Evolutionary conservation across 2,888 invertebrate genomes (phyloP).

Genomic region (Eupithecia dodoneata): DNA sequence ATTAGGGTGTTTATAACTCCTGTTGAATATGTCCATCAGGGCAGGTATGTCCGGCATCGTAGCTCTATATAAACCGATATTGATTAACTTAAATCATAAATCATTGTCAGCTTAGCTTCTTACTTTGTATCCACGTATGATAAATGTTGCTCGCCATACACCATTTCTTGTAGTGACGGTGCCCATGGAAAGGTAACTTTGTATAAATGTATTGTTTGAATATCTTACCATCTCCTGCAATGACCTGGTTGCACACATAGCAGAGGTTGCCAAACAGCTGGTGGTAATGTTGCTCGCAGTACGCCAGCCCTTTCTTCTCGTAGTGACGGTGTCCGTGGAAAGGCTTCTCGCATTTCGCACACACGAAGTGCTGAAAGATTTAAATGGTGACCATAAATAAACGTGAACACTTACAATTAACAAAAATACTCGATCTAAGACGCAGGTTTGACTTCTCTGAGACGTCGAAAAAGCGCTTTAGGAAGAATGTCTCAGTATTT

Average conservation of each 20-base stretch:
- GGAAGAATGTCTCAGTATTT: too few relatives aligned
- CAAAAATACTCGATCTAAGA: too few relatives aligned
- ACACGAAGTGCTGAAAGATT: constrained; percentile 95
- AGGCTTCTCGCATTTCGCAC: constrained; percentile 99
- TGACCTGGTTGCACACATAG: constrained; percentile 99
- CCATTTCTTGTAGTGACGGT: constrained; percentile 99
- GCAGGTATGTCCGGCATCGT: too few relatives aligned
- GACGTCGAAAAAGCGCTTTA: too few relatives aligned
- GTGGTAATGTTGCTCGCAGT: constrained; percentile 99
- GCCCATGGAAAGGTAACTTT: constrained; percentile 94
- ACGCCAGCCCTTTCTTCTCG: constrained; percentile 98
- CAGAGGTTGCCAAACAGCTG: constrained; percentile 99
- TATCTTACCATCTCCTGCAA: constrained; percentile 95
- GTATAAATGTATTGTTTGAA: neutral
- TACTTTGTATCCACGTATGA: too few relatives aligned
- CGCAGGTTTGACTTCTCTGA: too few relatives aligned
- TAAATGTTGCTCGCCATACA: constrained; percentile 90
- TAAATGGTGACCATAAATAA: neutral
- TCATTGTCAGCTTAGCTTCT: too few relatives aligned
- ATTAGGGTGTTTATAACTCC: too few relatives aligned
- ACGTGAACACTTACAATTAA: neutral
- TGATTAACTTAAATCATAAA: too few relatives aligned
- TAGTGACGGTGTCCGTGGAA: constrained; percentile 99
- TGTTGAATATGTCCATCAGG: too few relatives aligned
- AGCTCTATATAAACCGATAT: too few relatives aligned